Base-by-base conservation (phyloP, 1,140 invertebrate species). In the Calliopsis andreniformis region DNA sequence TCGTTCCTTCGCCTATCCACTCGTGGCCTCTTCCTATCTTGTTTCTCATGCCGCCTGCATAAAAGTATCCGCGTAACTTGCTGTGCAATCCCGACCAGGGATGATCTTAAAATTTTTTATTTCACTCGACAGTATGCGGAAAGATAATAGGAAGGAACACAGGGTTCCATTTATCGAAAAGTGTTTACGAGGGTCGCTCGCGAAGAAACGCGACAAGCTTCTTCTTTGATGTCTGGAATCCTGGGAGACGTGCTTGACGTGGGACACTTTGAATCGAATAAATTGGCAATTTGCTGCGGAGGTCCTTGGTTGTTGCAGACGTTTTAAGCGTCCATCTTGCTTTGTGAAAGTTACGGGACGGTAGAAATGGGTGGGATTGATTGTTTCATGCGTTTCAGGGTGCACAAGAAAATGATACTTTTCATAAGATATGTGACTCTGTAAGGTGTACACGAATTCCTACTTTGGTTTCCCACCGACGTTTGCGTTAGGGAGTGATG, bases 31-130 rank as follows among this genome's bases (percentile, higher is more conserved):
- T 16, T 18, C 28, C 18, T 30, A 6, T 30, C 18, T 56, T 56
- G 28, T 30, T 56, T 32, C 16, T n/a, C 28, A 56, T 43, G 20
- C 61, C 12, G 56, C 42, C 58, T 32, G 7, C 32, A n/a, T n/a
- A 53, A 76, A 68, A 76, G 76, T 76, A 76, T 67, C 63, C 47
- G 39, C 43, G 28, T 58, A 76, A 79, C 58, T 55, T 69, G 35
- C 47, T 56, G 56, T 42, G 58, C 47, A 63, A 79, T 63, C 32
- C 53, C 20, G 20, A 4, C 8, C 47, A 47, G 45, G 30, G 49
- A 56, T 64, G 43, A 18, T 72, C 25, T 53, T 30, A 2, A 18
- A 16, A 18, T 18, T 30, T 32, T n/a, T 12, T 18, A 25, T n/a
- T 56, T 23, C 5, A 2, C 25, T 30, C 56, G 12, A 20, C 28